Base-by-base conservation (phyloP, 2,797 vertebrate genomes). In the Cynodonichthys magdalenae region DNA sequence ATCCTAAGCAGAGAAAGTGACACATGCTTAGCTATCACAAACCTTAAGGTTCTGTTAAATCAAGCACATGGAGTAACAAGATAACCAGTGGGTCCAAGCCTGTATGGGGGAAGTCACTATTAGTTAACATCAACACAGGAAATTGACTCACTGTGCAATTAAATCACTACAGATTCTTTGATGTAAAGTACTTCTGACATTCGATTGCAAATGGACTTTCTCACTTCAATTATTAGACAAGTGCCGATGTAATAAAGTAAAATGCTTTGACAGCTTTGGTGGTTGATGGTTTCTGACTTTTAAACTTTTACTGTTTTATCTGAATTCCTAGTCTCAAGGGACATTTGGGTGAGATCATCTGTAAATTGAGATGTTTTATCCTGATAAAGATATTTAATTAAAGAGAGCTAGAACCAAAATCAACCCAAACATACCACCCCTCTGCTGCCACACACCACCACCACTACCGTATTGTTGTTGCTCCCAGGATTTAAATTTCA, bases 111-210 rank as follows among this genome's bases (percentile, higher is more conserved):
- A 56, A 72, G 84, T 85, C 81, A 79, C 74, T 56, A n/a, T 75
- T 18, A 6, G 18, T 84, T 81, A 82, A 59, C 74, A 11, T 87
- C 82, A 85, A 63, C 3, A 51, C 52, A 50, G 69, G 49, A 63
- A 84, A 80, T 61, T 61, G 51, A 83, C 77, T 82, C 29, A 53
- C 28, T 75, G 76, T 60, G 46, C 56, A 80, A 87, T 81, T 69
- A 75, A 85, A 82, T 79, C 39, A 69, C 28, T 28, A 68, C 41
- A 74, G 67, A 80, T 17, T 41, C 28, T 75, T 83, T 88, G 85
- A 90, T 59, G 54, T 71, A 56, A 79, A 88, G 34, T 71, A 17
- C 41, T 67, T 82, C 59, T 81, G 83, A 84, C 83, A 88, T 80
- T 62, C 68, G 48, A 61, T 63, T 42, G 60, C 68, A 72, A 81